phyloP scores from a whole-genome alignment of 2,888 invertebrate species.

The Polydrusus cervinus region DNA sequence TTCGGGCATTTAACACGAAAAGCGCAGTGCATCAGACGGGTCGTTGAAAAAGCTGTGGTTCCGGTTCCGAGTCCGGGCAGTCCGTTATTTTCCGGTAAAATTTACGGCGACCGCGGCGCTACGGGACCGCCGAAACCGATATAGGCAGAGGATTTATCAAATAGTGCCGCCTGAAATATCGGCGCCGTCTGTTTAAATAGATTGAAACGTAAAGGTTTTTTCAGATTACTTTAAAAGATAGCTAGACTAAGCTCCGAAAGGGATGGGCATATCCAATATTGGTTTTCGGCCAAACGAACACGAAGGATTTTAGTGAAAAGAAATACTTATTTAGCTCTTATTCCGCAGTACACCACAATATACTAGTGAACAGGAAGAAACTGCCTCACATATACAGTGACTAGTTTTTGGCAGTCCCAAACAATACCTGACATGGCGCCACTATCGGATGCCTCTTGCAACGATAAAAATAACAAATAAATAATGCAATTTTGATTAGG shows the following conservation, averaged over 20 bases:
- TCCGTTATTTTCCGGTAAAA: slow-evolving; percentile 24
- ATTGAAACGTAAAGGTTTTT: slow-evolving; percentile 9
- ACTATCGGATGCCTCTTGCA: too few relatives aligned
- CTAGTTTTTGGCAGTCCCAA: too few relatives aligned
- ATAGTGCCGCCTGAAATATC: slow-evolving; percentile 8
- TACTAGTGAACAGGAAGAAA: too few relatives aligned
- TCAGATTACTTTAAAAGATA: neutral
- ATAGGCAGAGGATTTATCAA: slow-evolving; percentile 23
- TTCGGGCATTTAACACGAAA: slow-evolving; percentile 29
- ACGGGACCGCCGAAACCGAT: slow-evolving; percentile 19
- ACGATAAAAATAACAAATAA: too few relatives aligned
- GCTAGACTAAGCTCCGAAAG: neutral
- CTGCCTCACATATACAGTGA: too few relatives aligned
- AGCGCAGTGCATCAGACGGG: slow-evolving; percentile 28
- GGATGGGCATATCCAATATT: too few relatives aligned
- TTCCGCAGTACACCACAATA: too few relatives aligned
- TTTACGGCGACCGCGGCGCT: slow-evolving; percentile 14
- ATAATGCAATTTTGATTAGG: too few relatives aligned
- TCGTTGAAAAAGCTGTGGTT: slow-evolving; percentile 33
- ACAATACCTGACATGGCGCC: too few relatives aligned
- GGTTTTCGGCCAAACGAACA: too few relatives aligned
- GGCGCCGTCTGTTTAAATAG: neutral
- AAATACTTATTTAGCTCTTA: too few relatives aligned
- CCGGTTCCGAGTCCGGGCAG: slow-evolving; percentile 5
- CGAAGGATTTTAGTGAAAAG: too few relatives aligned